Base-by-base conservation (phyloP, 1,140 invertebrate genomes). In the Bombus waltoni region DNA sequence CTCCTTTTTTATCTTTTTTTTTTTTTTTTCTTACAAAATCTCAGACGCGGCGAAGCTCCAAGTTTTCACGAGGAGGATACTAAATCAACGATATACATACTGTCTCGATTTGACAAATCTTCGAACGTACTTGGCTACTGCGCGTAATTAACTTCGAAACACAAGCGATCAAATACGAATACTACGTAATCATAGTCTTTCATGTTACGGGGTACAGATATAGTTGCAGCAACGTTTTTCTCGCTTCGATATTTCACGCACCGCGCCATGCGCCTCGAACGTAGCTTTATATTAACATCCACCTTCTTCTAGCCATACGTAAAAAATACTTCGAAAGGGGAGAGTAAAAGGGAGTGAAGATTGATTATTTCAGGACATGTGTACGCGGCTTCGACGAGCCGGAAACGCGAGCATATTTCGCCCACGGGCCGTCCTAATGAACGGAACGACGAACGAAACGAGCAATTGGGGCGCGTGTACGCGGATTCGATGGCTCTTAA, bases 351-450 rank as follows among this genome's bases (percentile, higher is more conserved):
- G 57, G 74, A 74, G 59, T 22, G 25, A 84, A 88, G 83, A 90
- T 90, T 90, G 80, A 90, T 90, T 81, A 83, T 88, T 65, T 65
- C 66, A 38, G 68, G 78, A 81, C 79, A 85, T 79, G 74, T 73
- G 85, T 87, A 73, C 65, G 85, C 72, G 79, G 76, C 71, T 38
- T 87, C 83, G 83, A 40, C 73, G 83, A 83, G 15, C 77, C 89
- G 66, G 68, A 79, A 86, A 81, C 76, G 53, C 74, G 76, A 76
- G 66, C 75, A 66, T 86, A 85, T 90, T 88, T 90, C 81, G 91
- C 90, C 87, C 73, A 68, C 71, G 83, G 90, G 90, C 71, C 40
- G 62, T 71, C 71, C 82, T 91, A 91, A 91, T 87, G 91, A 91
- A 90, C 83, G 90, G 57, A 70, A 79, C 75, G 68, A 53, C 42